Conservation (phyloP, 2,113 vertebrate species). For the Brachyhypopomus occidentalis region DNA sequence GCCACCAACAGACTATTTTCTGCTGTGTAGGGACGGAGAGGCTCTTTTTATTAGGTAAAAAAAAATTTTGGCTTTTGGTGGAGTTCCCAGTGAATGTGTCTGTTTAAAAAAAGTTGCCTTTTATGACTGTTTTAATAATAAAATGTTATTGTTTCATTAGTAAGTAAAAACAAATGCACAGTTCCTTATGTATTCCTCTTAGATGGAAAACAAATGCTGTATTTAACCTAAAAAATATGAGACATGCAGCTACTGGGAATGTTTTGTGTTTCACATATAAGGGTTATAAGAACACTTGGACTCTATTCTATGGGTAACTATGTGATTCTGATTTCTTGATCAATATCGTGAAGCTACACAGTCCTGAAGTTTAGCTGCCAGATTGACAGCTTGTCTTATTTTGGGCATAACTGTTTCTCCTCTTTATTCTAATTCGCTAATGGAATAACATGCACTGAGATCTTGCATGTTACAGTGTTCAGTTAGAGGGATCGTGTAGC, state of each 20-base stretch:
- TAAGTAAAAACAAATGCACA: constrained; percentile 43
- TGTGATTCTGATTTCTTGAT: no score
- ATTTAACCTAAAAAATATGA: not conserved
- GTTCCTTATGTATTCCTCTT: not conserved
- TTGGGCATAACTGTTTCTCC: not conserved
- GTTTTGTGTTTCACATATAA: no score
- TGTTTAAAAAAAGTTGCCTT: not conserved
- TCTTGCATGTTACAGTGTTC: no score
- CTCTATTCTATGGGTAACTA: no score
- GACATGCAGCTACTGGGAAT: not conserved
- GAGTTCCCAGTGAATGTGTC: constrained; percentile 40
- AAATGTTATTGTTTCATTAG: not conserved
- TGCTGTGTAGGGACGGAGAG: not conserved
- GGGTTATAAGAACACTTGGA: no score
- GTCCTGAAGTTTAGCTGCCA: not conserved
- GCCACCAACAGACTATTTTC: not conserved
- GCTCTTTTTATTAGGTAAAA: not conserved
- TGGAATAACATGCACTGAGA: not conserved
- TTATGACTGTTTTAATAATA: not conserved
- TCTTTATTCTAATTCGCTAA: not conserved
- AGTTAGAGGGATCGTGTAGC: no score
- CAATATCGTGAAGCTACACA: no score
- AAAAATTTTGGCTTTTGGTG: constrained; percentile 28
- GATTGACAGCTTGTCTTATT: not conserved
- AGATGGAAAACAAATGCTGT: not conserved